Percentiles rank a stretch among this genome's conserved stretches.
phyloP scores from a whole-genome alignment of 2,797 vertebrate species.

The Thaleichthys pacificus region DNA sequence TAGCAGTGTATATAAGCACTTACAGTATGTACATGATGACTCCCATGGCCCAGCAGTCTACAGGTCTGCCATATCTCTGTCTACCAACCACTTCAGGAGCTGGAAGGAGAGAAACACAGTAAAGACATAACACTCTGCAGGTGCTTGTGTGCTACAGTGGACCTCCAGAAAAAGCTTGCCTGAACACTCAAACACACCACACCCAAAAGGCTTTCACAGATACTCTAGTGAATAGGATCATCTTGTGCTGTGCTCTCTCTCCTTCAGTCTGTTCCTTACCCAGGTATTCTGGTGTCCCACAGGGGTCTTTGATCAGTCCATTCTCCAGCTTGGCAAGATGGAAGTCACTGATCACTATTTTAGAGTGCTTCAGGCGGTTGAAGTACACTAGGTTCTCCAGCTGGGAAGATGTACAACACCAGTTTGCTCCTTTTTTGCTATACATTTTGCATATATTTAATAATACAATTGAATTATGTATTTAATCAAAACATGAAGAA shows the following conservation, averaged over 20 bases:
- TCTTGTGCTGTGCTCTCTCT: constrained; percentile 3
- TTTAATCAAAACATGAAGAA: background rate
- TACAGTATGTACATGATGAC: constrained; percentile 94
- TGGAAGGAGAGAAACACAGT: constrained; percentile 53
- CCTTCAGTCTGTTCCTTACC: constrained; percentile 73
- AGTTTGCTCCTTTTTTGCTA: background rate
- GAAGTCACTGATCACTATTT: constrained; percentile 99
- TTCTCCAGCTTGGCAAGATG: constrained; percentile 96
- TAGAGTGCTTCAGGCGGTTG: constrained; percentile 97
- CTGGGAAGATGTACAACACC: constrained; percentile 59
- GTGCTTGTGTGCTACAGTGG: background rate
- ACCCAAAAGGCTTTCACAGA: background rate
- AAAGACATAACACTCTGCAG: background rate
- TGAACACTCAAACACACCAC: background rate
- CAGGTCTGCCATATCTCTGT: constrained; percentile 91
- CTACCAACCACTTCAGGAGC: constrained; percentile 96
- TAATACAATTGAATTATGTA: background rate
- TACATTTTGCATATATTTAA: background rate
- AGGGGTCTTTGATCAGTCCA: constrained; percentile 96
- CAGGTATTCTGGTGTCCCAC: constrained; percentile 95
- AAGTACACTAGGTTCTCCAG: constrained; percentile 97
- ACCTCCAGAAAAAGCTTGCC: background rate
- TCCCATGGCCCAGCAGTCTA: constrained; percentile 98
- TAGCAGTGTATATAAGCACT: background rate
- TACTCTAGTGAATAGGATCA: background rate